These are phyloP conservation scores for Papilio glaucus DNA, from an alignment of 1,140 invertebrate species.

Conservation along the genomic window DNA sequence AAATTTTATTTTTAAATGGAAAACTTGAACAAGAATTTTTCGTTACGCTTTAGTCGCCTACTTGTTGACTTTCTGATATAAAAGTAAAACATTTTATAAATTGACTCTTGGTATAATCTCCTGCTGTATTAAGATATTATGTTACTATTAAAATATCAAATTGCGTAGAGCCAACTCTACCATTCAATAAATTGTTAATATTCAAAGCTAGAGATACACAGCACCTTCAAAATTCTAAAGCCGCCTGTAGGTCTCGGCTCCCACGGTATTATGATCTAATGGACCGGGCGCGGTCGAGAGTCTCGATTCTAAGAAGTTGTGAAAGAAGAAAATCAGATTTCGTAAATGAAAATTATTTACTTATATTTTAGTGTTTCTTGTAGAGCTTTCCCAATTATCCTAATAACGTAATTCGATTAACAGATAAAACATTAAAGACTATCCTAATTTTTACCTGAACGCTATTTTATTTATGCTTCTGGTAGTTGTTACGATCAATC, in stretches of 20 bases:
- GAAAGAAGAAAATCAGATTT: not conserved
- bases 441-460: too few species aligned
- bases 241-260: not conserved
- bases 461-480: too few species aligned
- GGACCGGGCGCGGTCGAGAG: not conserved
- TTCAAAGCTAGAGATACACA: not conserved
- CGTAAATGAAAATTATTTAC: not conserved
- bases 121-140: not conserved
- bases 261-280: constrained; percentile 14
- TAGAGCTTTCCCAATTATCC: too few species aligned
- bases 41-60: too few species aligned
- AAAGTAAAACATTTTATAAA: too few species aligned
- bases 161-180: not conserved
- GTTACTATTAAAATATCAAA: not conserved
- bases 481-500: too few species aligned
- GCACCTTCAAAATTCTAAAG: not conserved
- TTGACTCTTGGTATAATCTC: too few species aligned
- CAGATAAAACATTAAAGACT: too few species aligned
- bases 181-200: constrained; percentile 8
- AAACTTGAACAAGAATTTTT: too few species aligned
- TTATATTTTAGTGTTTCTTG: not conserved
- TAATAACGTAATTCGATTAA: too few species aligned
- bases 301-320: not conserved
- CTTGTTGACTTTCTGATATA: too few species aligned
- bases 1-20: too few species aligned